These are phyloP conservation scores for Peromyscus polionotus DNA, from an alignment of 2,113 vertebrate genomes.

Conservation along the genomic window DNA sequence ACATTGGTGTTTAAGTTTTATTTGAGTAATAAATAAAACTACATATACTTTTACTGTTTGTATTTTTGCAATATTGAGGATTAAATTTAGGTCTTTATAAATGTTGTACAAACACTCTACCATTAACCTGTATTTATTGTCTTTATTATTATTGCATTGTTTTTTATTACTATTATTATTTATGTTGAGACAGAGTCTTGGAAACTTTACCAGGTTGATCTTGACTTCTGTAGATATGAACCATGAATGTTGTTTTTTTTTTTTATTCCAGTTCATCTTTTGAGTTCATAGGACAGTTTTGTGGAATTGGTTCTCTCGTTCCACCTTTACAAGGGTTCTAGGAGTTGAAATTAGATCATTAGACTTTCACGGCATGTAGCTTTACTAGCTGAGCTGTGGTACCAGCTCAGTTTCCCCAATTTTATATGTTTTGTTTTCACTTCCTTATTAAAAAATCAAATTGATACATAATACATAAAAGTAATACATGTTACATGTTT, in stretches of 20 bases:
- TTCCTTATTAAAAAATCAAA: background rate
- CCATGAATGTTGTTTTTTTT: too few species aligned
- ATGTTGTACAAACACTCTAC: too few species aligned
- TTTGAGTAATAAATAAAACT: constrained; percentile 7
- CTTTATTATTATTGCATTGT: background rate
- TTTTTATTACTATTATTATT: background rate
- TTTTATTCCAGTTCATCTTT: background rate
- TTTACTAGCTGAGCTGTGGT: background rate
- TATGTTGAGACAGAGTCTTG: background rate
- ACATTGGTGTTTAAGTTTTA: background rate
- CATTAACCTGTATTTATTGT: too few species aligned
- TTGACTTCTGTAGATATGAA: background rate
- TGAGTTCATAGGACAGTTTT: background rate
- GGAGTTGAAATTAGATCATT: background rate
- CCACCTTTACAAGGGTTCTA: background rate
- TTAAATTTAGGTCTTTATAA: background rate
- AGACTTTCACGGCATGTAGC: too few species aligned
- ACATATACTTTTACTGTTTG: background rate
- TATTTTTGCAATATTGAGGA: background rate
- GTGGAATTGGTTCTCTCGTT: background rate
- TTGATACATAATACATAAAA: background rate
- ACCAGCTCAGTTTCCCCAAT: background rate
- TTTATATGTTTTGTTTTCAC: background rate
- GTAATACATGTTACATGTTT: background rate
- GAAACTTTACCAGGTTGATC: background rate